phyloP scores from a whole-genome alignment of 2,797 vertebrate genomes.

The Spinus olivaceus region DNA sequence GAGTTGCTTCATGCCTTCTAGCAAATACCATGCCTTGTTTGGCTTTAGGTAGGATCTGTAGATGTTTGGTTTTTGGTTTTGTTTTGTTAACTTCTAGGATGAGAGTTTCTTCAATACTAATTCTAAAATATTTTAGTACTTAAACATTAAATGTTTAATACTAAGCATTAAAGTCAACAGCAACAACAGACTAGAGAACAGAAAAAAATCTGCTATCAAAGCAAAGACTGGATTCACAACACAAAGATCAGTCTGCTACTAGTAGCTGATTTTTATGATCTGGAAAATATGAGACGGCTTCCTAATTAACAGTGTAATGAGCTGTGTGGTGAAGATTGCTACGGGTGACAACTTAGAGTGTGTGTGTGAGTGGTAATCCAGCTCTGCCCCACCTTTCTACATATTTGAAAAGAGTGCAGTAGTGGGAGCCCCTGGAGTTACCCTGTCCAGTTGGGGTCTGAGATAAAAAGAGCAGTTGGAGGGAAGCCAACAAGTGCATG shows the following conservation, averaged over 20 bases:
- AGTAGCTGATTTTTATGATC: neutral
- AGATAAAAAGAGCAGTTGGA: neutral
- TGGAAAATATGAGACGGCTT: neutral
- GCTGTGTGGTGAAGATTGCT: neutral
- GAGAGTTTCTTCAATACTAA: neutral
- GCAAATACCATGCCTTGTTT: neutral
- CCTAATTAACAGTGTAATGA: slow-evolving; percentile 10
- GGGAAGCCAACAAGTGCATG: neutral
- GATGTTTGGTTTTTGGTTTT: neutral
- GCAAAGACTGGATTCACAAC: neutral
- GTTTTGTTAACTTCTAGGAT: neutral
- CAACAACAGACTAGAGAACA: neutral
- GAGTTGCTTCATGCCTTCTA: neutral
- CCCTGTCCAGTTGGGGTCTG: neutral
- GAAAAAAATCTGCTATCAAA: neutral
- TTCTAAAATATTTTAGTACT: neutral
- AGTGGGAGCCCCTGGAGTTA: neutral
- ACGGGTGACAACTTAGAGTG: neutral
- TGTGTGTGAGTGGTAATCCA: neutral
- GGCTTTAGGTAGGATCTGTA: neutral
- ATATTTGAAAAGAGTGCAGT: neutral
- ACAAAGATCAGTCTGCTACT: neutral
- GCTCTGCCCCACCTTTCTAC: neutral
- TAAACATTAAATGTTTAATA: neutral
- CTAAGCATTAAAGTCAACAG: neutral